These are phyloP conservation scores for Hyposoter dolosus DNA, from an alignment of 2,888 invertebrate species.

Conservation along the genomic window DNA sequence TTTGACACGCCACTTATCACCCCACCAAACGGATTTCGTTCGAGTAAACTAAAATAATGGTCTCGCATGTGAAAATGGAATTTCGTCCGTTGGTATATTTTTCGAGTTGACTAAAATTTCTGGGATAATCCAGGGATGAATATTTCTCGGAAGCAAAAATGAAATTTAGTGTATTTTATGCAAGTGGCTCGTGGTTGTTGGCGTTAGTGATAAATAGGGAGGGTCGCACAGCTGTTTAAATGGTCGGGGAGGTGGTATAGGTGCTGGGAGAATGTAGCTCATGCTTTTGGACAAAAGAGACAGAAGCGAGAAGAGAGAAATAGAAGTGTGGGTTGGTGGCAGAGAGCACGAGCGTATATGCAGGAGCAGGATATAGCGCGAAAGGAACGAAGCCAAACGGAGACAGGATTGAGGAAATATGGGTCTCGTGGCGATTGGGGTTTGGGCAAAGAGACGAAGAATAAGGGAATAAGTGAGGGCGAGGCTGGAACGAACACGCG, in stretches of 20 bases:
- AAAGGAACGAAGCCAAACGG: conserved; percentile 69
- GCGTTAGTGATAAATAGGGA: conserved; percentile 55
- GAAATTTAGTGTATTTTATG: conserved; percentile 10
- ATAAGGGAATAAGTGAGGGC: conserved; percentile 57
- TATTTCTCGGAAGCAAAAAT: neutral
- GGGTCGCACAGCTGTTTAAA: conserved; percentile 51
- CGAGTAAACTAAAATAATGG: conserved; percentile 1
- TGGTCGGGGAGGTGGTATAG: conserved; percentile 37
- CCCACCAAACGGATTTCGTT: neutral
- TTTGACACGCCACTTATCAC: no score
- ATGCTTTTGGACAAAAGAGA: conserved; percentile 46
- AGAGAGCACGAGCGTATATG: neutral
- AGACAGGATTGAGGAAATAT: conserved; percentile 79
- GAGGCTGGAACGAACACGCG: conserved; percentile 62
- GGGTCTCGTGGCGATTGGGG: conserved; percentile 78
- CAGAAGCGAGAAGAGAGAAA: conserved; percentile 5
- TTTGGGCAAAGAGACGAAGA: conserved; percentile 70
- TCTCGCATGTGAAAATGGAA: neutral
- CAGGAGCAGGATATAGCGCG: neutral
- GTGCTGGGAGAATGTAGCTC: conserved; percentile 5
- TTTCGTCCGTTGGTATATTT: neutral
- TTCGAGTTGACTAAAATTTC: neutral
- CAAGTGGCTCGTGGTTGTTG: conserved; percentile 34
- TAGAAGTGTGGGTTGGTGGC: neutral
- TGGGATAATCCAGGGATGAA: neutral